Evolutionary conservation across 2,888 invertebrate species (phyloP), one percentile per base, ranked within the genome.

Genomic region (Tryphoninae sp.): DNA sequence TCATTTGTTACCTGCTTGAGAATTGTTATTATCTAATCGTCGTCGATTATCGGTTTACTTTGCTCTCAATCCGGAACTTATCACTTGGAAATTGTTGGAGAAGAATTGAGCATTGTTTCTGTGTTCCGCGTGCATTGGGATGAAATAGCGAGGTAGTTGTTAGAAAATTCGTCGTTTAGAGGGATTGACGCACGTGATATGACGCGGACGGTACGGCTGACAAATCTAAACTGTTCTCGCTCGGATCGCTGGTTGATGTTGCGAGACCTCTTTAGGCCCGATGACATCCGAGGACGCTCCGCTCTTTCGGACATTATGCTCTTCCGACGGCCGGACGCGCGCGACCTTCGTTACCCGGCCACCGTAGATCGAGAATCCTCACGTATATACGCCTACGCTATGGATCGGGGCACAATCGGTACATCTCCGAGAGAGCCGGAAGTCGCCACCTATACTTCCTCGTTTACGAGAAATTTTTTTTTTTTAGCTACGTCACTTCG

Each of bases 291-390:
- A 33, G 33, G 61, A 13, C 7, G 33, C 8, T 40, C 51, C 64
- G 64, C 69, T 26, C 64, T 64, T 65, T 42, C 22, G 33, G 33
- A 59, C 40, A 75, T 61, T 33, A 71, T 51, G 51, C 53, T 65
- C n/a, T 19, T 40, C 49, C n/a, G 62, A 7, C 45, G 8, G 68
- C 49, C 55, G 13, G 26, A 64, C 83, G 81, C 83, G 80, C 78
- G 62, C 61, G 74, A 49, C 83, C 77, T 83, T 84, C 78, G 61
- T 65, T 75, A 42, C 16, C 16, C 61, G 42, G 23, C 33, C 53
- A 22, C 13, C 59, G 58, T 62, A 22, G 22, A 69, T 53, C 74
- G 53, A 68, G 53, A 23, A 64, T 76, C 67, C 22, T 45, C 69
- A 7, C 40, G n/a, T 42, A 59, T n/a, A 55, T 19, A n/a, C 2